Evolutionary conservation across 2,113 vertebrate genomes (phyloP).

Genomic region (Papio anubis): DNA sequence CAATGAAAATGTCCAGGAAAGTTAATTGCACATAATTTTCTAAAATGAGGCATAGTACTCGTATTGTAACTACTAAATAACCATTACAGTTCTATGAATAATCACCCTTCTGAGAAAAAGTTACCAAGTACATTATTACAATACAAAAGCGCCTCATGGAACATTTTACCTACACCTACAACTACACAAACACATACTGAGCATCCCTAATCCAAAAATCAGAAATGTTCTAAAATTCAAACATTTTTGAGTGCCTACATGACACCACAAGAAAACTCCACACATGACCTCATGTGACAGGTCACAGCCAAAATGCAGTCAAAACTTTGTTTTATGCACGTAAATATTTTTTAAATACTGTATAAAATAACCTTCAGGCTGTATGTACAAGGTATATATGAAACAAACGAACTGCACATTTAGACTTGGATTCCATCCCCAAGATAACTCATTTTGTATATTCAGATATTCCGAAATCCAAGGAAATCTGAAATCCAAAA

Average conservation of each 20-base stretch:
- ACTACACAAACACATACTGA: neutral
- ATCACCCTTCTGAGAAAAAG: neutral
- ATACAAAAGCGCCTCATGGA: neutral
- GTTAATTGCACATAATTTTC: neutral
- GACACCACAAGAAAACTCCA: neutral
- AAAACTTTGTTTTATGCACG: neutral
- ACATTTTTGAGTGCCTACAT: neutral
- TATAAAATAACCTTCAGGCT: neutral
- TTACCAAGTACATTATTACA: neutral
- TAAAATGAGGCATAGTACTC: neutral
- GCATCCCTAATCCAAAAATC: neutral
- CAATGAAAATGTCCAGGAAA: slow-evolving; percentile 40
- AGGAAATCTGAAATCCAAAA: neutral
- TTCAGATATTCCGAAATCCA: neutral
- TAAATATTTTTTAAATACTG: neutral
- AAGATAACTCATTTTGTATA: neutral
- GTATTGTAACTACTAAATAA: slow-evolving; percentile 35
- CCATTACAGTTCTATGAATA: neutral
- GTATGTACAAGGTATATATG: neutral
- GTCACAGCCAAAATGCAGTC: neutral
- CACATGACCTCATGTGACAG: neutral
- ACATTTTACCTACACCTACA: neutral
- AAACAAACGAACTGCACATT: neutral
- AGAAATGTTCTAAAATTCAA: neutral
- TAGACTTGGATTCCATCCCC: neutral